phyloP scores from a whole-genome alignment of 2,113 vertebrate species.

The Chaetodon trifascialis region DNA sequence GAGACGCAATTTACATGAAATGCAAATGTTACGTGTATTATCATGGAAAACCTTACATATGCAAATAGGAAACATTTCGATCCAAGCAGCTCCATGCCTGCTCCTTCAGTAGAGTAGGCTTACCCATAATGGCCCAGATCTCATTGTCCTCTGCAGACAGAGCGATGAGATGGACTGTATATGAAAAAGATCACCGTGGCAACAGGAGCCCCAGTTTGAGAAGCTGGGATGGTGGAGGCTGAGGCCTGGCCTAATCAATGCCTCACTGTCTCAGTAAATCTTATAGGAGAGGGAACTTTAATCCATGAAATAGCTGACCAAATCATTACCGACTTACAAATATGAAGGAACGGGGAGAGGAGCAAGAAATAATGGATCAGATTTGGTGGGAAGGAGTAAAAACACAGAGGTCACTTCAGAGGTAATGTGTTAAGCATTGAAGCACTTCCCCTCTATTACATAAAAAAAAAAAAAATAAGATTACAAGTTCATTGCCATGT shows the following conservation, averaged over 20 bases:
- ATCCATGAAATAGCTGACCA: conserved; percentile 33
- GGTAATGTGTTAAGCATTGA: neutral
- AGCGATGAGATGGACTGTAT: conserved; percentile 72
- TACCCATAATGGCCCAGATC: conserved; percentile 66
- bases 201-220: conserved; percentile 78
- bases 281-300: conserved; percentile 35
- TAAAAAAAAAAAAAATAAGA: no score
- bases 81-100: conserved; percentile 47
- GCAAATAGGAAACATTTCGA: conserved; percentile 64
- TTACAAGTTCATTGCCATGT: neutral
- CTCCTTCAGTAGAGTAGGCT: conserved; percentile 63
- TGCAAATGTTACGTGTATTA: conserved; percentile 61
- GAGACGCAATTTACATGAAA: conserved; percentile 55
- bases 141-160: conserved; percentile 71
- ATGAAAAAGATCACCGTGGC: conserved; percentile 81
- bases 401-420: conserved; percentile 25
- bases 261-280: conserved; percentile 52
- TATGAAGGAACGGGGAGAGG: conserved; percentile 16
- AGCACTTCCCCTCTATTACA: neutral
- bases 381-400: neutral
- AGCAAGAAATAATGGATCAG: neutral
- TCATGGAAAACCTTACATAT: conserved; percentile 67
- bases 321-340: conserved; percentile 20
- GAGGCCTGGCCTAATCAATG: conserved; percentile 66
- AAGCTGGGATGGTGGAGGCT: conserved; percentile 61